These are phyloP conservation scores for Dinothrombium tinctorium DNA, from an alignment of 1,140 invertebrate genomes.

Conservation along the genomic window DNA sequence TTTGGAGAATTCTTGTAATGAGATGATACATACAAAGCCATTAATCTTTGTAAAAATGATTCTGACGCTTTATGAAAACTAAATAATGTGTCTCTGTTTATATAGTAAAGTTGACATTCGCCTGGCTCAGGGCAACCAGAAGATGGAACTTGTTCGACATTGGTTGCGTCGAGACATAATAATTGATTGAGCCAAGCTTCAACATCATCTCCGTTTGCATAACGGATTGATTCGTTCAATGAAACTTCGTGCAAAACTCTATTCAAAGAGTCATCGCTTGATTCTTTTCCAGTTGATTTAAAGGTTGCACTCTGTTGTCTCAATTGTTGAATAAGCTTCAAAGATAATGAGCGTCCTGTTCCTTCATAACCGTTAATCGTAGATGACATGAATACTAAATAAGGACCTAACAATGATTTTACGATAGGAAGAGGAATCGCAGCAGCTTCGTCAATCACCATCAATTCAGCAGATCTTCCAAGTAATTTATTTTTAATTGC, in stretches of 20 bases:
- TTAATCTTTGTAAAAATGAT: conserved; percentile 67
- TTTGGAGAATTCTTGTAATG: conserved; percentile 99
- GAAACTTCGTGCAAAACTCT: conserved; percentile 28
- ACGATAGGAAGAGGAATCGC: conserved; percentile 89
- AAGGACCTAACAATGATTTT: conserved; percentile 67
- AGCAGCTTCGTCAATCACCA: conserved; percentile 95
- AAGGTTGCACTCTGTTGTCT: conserved; percentile 45
- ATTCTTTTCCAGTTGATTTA: conserved; percentile 9
- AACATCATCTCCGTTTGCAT: conserved; percentile 58
- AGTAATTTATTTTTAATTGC: conserved; percentile 36
- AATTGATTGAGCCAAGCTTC: conserved; percentile 79
- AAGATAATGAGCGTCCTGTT: conserved; percentile 76
- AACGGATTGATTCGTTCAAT: conserved; percentile 85
- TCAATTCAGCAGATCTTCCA: conserved; percentile 61
- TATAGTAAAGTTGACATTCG: conserved; percentile 50
- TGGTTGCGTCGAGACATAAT: conserved; percentile 65
- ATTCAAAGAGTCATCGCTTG: conserved; percentile 15
- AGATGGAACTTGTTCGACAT: conserved; percentile 30
- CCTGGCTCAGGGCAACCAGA: conserved; percentile 64
- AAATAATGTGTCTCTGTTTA: conserved; percentile 72
- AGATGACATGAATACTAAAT: conserved; percentile 83
- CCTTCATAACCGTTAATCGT: conserved; percentile 98
- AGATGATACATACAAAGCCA: conserved; percentile 81
- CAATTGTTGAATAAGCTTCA: conserved; percentile 82
- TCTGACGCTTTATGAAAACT: conserved; percentile 92